phyloP scores from a whole-genome alignment of 2,888 invertebrate species.

The Pheosia gnoma region DNA sequence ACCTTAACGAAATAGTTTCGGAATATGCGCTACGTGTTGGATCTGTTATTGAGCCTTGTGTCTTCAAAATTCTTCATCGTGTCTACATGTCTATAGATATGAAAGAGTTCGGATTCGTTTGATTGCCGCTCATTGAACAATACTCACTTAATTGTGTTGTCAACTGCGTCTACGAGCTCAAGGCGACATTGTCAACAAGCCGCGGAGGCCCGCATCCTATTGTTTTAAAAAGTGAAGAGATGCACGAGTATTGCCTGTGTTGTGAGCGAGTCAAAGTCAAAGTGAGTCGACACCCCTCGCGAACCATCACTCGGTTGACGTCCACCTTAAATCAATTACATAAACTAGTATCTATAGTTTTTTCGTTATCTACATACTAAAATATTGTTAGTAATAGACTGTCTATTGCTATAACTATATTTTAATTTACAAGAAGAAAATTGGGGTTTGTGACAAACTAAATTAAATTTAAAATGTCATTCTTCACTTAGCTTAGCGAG shows the following conservation, averaged over 20 bases:
- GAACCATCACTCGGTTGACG: slow-evolving; percentile 8
- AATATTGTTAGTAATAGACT: too few relatives aligned
- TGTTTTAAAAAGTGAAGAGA: slow-evolving; percentile 63
- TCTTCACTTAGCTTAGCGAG: too few relatives aligned
- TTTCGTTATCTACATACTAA: too few relatives aligned
- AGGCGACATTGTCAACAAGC: slow-evolving; percentile 48
- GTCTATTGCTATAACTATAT: too few relatives aligned
- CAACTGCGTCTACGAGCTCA: slow-evolving; percentile 52
- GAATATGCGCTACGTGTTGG: neutral
- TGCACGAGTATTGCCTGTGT: slow-evolving; percentile 36
- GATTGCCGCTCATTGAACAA: slow-evolving; percentile 53
- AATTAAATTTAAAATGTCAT: too few relatives aligned
- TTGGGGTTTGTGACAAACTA: too few relatives aligned
- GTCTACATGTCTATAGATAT: neutral
- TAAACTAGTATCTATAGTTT: too few relatives aligned
- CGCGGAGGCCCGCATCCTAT: slow-evolving; percentile 67
- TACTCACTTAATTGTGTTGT: slow-evolving; percentile 60
- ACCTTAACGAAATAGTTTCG: neutral
- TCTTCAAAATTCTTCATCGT: neutral
- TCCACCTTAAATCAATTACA: too few relatives aligned
- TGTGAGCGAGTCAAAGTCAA: slow-evolving; percentile 41
- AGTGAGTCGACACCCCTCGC: slow-evolving; percentile 25
- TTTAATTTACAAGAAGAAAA: too few relatives aligned
- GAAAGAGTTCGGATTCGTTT: slow-evolving; percentile 9
- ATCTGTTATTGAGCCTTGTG: neutral